Percentiles rank a stretch among this genome's conserved stretches.
Conservation (phyloP, 2,888 invertebrate genomes). For the Synanthedon andrenaeformis region DNA sequence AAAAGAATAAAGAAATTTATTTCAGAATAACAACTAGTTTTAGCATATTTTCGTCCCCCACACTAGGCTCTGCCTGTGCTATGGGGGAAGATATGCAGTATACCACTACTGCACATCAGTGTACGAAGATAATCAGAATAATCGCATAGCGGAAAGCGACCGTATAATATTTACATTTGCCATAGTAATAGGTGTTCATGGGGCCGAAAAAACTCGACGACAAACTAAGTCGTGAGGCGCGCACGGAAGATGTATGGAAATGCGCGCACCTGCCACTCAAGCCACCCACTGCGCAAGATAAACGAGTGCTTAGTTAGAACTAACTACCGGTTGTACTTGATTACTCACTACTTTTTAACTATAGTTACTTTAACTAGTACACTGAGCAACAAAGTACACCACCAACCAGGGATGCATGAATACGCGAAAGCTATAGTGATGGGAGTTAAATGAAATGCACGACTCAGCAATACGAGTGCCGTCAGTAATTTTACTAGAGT, state of each 20-base stretch:
- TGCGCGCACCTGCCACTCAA: constrained; percentile 22
- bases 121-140: too few species aligned
- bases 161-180: neutral
- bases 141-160: neutral
- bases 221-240: constrained; percentile 11
- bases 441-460: too few species aligned
- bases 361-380: neutral
- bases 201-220: constrained; percentile 6
- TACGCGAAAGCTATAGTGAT: too few species aligned
- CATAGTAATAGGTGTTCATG: neutral
- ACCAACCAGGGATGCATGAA: too few species aligned
- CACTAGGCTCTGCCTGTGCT: too few species aligned
- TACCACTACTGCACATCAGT: too few species aligned
- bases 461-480: too few species aligned
- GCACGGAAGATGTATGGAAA: constrained; percentile 25
- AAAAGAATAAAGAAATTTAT: too few species aligned
- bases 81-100: too few species aligned
- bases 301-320: constrained; percentile 22
- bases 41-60: too few species aligned
- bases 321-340: constrained; percentile 11
- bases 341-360: neutral
- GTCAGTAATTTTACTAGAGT: too few species aligned
- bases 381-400: neutral
- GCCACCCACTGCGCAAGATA: constrained; percentile 28
- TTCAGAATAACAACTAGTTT: too few species aligned